Conservation (phyloP, 2,888 invertebrate genomes). For the Latheticus oryzae region DNA sequence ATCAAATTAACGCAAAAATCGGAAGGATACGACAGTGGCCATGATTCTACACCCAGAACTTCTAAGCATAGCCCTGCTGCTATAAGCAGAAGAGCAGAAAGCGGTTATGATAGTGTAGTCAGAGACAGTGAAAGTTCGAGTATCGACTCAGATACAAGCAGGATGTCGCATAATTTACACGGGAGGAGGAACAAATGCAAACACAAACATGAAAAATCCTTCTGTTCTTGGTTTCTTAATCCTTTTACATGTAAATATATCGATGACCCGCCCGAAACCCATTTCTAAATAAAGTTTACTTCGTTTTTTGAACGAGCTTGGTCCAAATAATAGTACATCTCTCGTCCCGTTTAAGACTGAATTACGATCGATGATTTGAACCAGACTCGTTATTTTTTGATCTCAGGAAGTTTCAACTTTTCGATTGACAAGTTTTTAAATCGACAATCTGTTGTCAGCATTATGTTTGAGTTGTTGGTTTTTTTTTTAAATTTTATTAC, state of each 20-base stretch:
- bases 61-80: conserved; percentile 85
- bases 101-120: conserved; percentile 92
- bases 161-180: conserved; percentile 64
- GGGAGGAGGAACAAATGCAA: conserved; percentile 71
- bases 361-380: conserved; percentile 8
- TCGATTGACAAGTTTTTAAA: conserved; percentile 9
- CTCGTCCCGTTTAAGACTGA: conserved; percentile 11
- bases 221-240: conserved; percentile 81
- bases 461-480: conserved; percentile 18
- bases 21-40: conserved; percentile 86
- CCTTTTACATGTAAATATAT: conserved; percentile 83
- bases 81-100: conserved; percentile 84
- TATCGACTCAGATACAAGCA: conserved; percentile 77
- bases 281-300: conserved; percentile 57
- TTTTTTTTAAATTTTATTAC: conserved; percentile 1
- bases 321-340: conserved; percentile 19
- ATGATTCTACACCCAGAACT: conserved; percentile 84
- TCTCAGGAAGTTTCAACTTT: conserved; percentile 24
- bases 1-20: conserved; percentile 70
- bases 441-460: conserved; percentile 5
- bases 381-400: conserved; percentile 43
- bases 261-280: conserved; percentile 68
- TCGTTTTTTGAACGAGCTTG: conserved; percentile 2
- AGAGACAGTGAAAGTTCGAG: conserved; percentile 90
- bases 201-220: conserved; percentile 76